Conservation (phyloP, 2,888 invertebrate species). For the Ochlodes sylvanus region DNA sequence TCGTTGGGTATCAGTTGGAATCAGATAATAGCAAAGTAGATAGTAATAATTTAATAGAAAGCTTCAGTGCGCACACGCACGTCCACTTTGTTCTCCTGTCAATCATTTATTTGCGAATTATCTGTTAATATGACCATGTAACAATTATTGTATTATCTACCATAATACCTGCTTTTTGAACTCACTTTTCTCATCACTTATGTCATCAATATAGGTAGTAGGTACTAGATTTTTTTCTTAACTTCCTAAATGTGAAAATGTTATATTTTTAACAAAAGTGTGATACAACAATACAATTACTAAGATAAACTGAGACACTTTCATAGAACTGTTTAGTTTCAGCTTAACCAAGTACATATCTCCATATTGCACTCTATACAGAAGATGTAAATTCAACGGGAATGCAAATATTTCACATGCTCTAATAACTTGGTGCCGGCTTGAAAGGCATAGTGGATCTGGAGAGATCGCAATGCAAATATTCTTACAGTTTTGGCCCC, state of each 20-base stretch:
- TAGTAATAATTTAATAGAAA: conserved; percentile 57
- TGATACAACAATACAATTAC: no score
- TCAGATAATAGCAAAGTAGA: conserved; percentile 40
- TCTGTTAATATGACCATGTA: neutral
- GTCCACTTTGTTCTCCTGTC: neutral
- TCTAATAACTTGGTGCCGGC: conserved; percentile 13
- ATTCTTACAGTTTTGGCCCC: neutral
- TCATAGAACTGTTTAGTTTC: neutral
- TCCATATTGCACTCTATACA: conserved; percentile 4
- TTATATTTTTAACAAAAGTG: no score
- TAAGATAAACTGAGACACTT: no score
- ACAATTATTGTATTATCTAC: neutral
- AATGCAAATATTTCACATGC: conserved; percentile 20
- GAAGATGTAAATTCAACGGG: conserved; percentile 19
- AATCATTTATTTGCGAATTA: neutral
- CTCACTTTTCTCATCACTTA: no score
- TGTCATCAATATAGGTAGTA: no score
- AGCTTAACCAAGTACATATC: neutral
- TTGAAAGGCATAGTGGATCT: neutral
- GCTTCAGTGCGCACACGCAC: conserved; percentile 43
- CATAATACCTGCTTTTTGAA: no score
- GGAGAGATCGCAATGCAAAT: conserved; percentile 32
- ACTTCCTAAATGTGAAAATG: no score
- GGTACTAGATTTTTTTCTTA: no score
- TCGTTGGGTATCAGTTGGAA: conserved; percentile 56